Base-by-base conservation (phyloP, 92 coral and sea anemone genomes). In the Siderastrea radians region DNA sequence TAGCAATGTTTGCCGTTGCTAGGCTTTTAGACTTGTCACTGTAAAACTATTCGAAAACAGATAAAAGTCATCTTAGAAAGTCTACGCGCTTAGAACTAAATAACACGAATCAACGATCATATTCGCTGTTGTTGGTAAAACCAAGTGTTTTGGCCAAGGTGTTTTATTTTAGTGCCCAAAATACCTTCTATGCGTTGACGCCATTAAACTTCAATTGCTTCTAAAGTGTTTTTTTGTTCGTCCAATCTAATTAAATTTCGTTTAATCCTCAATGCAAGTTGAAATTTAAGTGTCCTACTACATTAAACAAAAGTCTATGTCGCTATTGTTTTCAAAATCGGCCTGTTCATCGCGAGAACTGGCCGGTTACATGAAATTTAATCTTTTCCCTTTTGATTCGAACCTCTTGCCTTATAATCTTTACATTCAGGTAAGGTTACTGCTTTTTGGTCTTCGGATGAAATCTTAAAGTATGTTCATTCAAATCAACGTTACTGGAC, bases 201-300 rank as follows among this genome's bases (percentile, higher is more conserved):
- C 70, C 53, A 77, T 58, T 77, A 9, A 7, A 50, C 59, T 19
- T 64, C 57, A 63, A 63, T 64, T 64, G n/a, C 4, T 49, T 77
- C n/a, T 77, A 8, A 44, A 48, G n/a, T 48, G 53, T 58, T 48
- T 77, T 79, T 63, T 79, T 63, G 43, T 50, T 26, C 84, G 50
- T 4, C 72, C 2, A 46, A 47, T 79, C 58, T 64, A 79, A 79
- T 79, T 63, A 79, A 77, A 79, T 62, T 79, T 59, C 72, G 53
- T 77, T 77, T 77, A 59, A 59, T 77, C 82, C 69, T 57, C 68
- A 66, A 79, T 79, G 84, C 74, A 79, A 64, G 63, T 77, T 17
- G 61, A 65, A 63, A 63, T 79, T 79, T 26, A 45, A 77, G 66
- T 77, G 81, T 43, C 48, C 44, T 48, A 5, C 49, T 43, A 46